phyloP scores from a whole-genome alignment of 2,113 vertebrate genomes.

The Chrysemys picta region DNA sequence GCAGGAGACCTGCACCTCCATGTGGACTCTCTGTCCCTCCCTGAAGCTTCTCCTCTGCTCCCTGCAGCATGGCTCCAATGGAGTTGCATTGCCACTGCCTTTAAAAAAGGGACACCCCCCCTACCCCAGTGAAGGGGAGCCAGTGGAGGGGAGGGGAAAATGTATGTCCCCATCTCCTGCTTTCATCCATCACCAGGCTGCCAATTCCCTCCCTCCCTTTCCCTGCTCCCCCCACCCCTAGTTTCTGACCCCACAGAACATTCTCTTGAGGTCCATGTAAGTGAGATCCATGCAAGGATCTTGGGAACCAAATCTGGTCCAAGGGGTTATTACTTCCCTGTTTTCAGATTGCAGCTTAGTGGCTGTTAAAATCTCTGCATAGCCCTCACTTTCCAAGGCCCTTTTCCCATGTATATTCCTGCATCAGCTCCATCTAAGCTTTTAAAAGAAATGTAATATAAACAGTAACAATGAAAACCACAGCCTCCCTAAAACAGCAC shows the following conservation, averaged over 20 bases:
- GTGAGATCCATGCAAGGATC: constrained; percentile 37
- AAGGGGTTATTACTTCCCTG: constrained; percentile 33
- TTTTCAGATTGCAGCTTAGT: not conserved
- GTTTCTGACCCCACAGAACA: constrained; percentile 27
- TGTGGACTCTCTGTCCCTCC: not conserved
- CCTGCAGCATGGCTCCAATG: not conserved
- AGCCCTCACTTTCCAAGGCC: not conserved
- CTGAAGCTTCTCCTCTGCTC: not conserved
- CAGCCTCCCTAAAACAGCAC: not conserved
- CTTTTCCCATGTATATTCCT: not conserved
- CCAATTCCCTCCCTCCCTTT: constrained; percentile 10
- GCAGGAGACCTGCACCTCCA: not conserved
- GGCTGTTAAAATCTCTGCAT: constrained; percentile 23
- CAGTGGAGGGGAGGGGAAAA: not conserved
- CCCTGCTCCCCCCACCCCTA: constrained; percentile 20
- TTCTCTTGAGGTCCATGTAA: not conserved
- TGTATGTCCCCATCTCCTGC: not conserved
- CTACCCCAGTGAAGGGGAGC: not conserved
- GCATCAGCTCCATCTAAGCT: not conserved
- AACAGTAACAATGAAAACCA: not conserved
- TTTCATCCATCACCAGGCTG: not conserved
- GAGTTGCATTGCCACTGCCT: not conserved
- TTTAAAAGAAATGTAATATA: not conserved
- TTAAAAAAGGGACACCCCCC: not conserved
- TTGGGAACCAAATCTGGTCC: constrained; percentile 31